Conservation (phyloP, 2,113 vertebrate genomes). For the Cochlearius cochlearius region DNA sequence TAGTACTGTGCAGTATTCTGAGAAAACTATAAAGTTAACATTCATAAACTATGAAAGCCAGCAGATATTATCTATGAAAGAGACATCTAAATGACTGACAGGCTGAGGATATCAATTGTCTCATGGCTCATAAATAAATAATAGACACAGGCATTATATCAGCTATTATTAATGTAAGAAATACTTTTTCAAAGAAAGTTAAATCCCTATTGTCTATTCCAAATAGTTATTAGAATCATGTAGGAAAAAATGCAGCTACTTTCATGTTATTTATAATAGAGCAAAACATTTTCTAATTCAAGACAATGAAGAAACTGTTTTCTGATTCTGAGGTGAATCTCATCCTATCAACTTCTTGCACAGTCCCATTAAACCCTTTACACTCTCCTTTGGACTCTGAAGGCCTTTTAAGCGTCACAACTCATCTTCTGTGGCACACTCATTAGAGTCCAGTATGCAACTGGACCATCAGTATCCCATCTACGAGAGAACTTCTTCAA, state of each 20-base stretch:
- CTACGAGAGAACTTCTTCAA: not conserved
- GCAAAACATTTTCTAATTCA: not conserved
- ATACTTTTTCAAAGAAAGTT: not conserved
- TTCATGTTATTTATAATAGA: not conserved
- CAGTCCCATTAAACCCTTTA: not conserved
- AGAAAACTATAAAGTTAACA: not conserved
- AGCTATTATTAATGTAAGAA: not conserved
- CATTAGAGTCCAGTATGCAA: not conserved
- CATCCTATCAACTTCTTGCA: not conserved
- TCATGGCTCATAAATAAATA: slow-evolving; percentile 23
- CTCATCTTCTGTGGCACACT: not conserved
- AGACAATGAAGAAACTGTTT: not conserved
- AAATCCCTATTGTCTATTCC: not conserved
- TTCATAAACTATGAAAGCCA: not conserved
- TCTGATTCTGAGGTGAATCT: not conserved
- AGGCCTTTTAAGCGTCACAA: not conserved
- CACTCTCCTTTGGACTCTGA: not conserved
- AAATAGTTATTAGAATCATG: not conserved
- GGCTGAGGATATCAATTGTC: not conserved
- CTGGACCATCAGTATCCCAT: not conserved
- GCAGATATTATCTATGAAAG: not conserved
- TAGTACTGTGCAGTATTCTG: not conserved
- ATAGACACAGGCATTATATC: not conserved
- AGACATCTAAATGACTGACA: not conserved
- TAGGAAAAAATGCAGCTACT: not conserved